Conservation (phyloP, 1,140 invertebrate species). For the Trachymyrmex cornetzi region DNA sequence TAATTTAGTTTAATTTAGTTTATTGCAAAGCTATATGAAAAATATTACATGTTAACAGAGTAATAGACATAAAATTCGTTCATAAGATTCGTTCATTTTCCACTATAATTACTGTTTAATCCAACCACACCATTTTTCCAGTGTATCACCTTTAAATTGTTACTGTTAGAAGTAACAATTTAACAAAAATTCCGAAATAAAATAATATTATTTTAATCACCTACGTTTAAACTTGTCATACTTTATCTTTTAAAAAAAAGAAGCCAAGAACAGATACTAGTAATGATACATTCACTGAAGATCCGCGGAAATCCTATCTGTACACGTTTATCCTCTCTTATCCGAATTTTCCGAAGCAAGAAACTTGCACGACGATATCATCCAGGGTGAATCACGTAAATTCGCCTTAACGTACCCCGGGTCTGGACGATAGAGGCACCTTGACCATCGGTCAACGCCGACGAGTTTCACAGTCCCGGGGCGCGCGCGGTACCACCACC, state of each 20-base stretch:
- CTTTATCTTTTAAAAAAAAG: background rate
- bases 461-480: constrained; percentile 61
- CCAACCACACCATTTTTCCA: too few relatives aligned
- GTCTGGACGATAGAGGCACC: constrained; percentile 48
- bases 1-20: too few relatives aligned
- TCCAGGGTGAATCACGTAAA: constrained; percentile 28
- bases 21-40: too few relatives aligned
- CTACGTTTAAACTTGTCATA: background rate
- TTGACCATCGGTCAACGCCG: constrained; percentile 71
- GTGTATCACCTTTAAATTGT: too few relatives aligned
- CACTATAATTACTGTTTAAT: too few relatives aligned
- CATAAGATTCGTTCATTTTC: too few relatives aligned
- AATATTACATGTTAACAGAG: too few relatives aligned
- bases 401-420: constrained; percentile 56
- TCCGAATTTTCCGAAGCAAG: background rate
- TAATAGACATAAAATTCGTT: too few relatives aligned
- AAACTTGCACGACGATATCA: background rate
- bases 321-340: background rate
- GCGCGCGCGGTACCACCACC: constrained; percentile 10
- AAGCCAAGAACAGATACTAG: background rate
- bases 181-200: too few relatives aligned
- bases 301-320: background rate
- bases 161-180: too few relatives aligned
- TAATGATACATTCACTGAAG: background rate
- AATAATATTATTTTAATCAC: background rate